These are phyloP conservation scores for Cercopithecus mona DNA, from an alignment of 2,113 vertebrate species.

Conservation along the genomic window DNA sequence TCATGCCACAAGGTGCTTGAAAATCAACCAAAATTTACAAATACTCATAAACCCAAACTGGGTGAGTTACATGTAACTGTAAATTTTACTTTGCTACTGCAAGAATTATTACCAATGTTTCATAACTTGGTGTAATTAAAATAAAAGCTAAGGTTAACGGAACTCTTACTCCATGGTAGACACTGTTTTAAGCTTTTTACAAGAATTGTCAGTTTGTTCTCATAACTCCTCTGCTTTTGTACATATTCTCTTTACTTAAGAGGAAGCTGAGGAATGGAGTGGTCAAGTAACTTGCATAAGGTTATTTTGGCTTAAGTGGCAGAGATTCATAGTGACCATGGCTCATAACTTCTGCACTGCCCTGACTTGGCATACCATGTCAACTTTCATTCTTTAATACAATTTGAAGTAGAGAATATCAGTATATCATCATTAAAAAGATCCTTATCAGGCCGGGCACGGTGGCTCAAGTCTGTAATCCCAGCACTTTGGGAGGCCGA, in stretches of 20 bases:
- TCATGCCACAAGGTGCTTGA: background rate
- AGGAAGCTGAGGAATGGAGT: background rate
- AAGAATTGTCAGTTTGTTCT: background rate
- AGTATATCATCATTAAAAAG: background rate
- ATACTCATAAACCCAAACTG: background rate
- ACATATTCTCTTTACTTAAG: background rate
- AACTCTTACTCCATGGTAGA: background rate
- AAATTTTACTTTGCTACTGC: background rate
- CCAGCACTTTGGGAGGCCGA: too few species aligned
- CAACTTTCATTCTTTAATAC: background rate
- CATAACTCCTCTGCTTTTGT: background rate
- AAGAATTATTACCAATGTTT: background rate
- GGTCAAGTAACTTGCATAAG: background rate
- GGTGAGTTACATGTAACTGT: background rate
- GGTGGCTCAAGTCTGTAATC: too few species aligned
- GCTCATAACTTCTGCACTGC: background rate
- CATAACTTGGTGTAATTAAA: background rate
- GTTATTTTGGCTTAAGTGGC: background rate
- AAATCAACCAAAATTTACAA: slow-evolving; percentile 31
- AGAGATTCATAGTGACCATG: background rate
- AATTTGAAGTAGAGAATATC: background rate
- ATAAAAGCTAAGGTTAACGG: background rate
- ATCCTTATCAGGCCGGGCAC: background rate
- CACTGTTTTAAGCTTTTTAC: background rate
- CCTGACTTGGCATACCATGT: background rate